Evolutionary conservation across 1,140 invertebrate species (phyloP).

Genomic region (Drosophila nigromelanica): DNA sequence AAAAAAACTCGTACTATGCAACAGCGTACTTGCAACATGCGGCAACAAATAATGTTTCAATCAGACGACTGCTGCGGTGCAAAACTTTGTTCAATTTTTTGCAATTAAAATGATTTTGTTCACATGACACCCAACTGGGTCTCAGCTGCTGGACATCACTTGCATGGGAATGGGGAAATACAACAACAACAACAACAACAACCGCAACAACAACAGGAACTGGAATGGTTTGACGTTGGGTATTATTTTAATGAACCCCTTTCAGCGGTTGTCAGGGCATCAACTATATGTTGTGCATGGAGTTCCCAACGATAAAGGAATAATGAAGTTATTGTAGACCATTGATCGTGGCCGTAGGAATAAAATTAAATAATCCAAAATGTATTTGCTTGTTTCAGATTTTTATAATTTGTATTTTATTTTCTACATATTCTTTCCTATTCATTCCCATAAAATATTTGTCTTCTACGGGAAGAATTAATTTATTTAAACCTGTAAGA

Average conservation of each 20-base stretch:
- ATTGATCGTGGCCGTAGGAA: background rate
- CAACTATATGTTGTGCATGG: background rate
- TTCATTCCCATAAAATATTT: no score
- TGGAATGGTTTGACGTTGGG: slow-evolving; percentile 7
- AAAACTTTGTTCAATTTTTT: slow-evolving; percentile 71
- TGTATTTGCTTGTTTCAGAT: no score
- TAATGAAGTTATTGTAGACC: slow-evolving; percentile 21
- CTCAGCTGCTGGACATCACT: slow-evolving; percentile 30
- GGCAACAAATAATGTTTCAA: slow-evolving; percentile 57
- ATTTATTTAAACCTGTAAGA: no score
- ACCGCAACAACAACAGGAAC: background rate
- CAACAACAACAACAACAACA: background rate
- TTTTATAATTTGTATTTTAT: no score
- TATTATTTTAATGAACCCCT: slow-evolving; percentile 52
- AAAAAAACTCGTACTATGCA: background rate
- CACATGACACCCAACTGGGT: slow-evolving; percentile 54
- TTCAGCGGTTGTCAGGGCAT: slow-evolving; percentile 48
- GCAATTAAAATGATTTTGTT: slow-evolving; percentile 80
- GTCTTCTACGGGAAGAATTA: no score
- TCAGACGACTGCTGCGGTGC: slow-evolving; percentile 45
- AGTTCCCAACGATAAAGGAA: slow-evolving; percentile 10
- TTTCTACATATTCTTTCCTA: no score
- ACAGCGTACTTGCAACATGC: slow-evolving; percentile 22
- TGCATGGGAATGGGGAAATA: background rate
- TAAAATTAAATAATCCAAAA: no score